Base-by-base conservation (phyloP, 2,888 invertebrate species). In the Apantesis nais region DNA sequence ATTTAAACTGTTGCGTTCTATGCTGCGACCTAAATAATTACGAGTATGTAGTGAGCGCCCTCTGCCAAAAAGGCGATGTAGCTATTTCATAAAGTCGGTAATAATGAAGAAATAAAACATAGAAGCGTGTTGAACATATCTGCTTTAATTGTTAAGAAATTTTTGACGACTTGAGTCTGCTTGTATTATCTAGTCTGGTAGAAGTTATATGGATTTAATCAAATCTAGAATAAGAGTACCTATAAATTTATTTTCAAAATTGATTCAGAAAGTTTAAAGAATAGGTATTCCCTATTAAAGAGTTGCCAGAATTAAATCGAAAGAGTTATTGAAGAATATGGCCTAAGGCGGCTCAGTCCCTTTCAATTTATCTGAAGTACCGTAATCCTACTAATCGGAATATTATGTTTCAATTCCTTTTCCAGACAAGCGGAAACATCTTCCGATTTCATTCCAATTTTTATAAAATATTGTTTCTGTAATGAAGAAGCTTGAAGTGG, bases 301-400 rank as follows among this genome's bases (percentile, higher is more conserved):
- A 82, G 85, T 90, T 89, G 88, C 84, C 44, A 34, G 82, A 85
- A 86, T 86, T 84, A 85, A 89, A 90, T 89, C 80, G 87, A 89
- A 90, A 88, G 87, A 90, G 87, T 90, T 93, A 90, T 92, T 91
- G 89, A 92, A 88, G 86, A 89, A 87, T 87, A 83, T 83, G 75
- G 90, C 93, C 88, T 37, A 74, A 67, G 86, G 93, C 90, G 75
- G 83, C 78, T 82, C 82, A 85, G 84, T 80, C 89, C 85, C 84
- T 89, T 92, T 89, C 87, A 89, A 90, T 91, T 89, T 88, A 82
- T 85, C 82, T 78, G 84, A 83, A 85, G 87, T 80, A 86, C 85
- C 81, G 81, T 83, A 89, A 89, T 88, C 85, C 80, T 80, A 74
- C 87, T 93, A 93, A 94, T 93, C 90, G 91, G 84, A 92, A 92